A percentile compares a stretch with the other conserved stretches of the same genome.
phyloP scores from a whole-genome alignment of 2,888 invertebrate species.

The Crioceris asparagi region DNA sequence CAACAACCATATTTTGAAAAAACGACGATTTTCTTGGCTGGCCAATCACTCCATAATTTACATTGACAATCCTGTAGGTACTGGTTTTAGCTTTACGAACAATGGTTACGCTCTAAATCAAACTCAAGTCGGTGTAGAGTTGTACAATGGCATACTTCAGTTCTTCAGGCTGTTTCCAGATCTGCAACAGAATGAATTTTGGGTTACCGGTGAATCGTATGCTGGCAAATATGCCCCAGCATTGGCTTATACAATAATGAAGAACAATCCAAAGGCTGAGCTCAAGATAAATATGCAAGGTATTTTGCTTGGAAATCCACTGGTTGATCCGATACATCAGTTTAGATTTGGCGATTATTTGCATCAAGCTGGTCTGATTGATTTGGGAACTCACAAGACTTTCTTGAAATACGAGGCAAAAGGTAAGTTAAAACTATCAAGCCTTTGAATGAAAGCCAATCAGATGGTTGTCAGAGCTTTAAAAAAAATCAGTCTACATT shows the following conservation, averaged over 20 bases:
- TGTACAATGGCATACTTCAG: conserved; percentile 64
- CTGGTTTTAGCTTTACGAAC: conserved; percentile 76
- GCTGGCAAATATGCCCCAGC: conserved; percentile 65
- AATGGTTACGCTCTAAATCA: conserved; percentile 69
- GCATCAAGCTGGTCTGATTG: conserved; percentile 1
- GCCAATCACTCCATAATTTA: neutral
- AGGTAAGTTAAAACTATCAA: neutral
- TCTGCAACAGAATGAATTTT: conserved; percentile 61
- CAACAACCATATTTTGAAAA: neutral
- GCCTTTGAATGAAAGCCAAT: neutral
- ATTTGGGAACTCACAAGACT: neutral
- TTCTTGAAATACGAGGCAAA: neutral
- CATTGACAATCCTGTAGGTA: conserved; percentile 25
- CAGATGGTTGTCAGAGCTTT: neutral
- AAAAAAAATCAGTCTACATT: neutral
- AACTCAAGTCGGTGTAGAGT: conserved; percentile 63
- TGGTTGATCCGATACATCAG: conserved; percentile 1
- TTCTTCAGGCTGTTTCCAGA: conserved; percentile 74
- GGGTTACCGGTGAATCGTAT: conserved; percentile 79
- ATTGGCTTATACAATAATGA: neutral
- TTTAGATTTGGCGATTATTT: neutral
- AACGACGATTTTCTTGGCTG: conserved; percentile 3
- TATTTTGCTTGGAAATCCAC: neutral
- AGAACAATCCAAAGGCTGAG: neutral
- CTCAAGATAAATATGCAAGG: conserved; percentile 3